These are phyloP conservation scores for Mormyrus lacerda DNA, from an alignment of 2,113 vertebrate genomes.

Conservation along the genomic window DNA sequence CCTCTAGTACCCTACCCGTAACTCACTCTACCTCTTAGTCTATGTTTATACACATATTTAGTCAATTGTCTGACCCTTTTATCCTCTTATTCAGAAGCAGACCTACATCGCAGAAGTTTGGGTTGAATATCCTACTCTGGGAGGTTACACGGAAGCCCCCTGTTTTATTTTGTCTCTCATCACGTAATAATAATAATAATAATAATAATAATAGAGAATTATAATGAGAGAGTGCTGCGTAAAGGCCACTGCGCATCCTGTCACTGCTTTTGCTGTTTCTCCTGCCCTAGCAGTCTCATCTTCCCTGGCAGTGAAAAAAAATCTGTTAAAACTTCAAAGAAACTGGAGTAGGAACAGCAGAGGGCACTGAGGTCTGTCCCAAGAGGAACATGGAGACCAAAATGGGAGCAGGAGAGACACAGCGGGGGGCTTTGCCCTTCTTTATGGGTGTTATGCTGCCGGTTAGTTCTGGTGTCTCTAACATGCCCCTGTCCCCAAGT, in stretches of 20 bases:
- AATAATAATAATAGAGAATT: background rate
- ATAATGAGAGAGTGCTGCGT: background rate
- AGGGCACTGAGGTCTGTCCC: background rate
- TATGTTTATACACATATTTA: background rate
- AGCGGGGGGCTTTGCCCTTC: too few relatives aligned
- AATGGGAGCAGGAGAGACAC: background rate
- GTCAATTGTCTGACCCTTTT: background rate
- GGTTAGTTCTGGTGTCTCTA: too few relatives aligned
- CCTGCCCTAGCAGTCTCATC: background rate
- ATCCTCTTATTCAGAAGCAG: background rate
- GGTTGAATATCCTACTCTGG: background rate
- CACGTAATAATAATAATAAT: background rate
- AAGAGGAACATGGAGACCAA: background rate
- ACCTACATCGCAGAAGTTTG: background rate
- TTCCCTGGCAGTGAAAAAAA: background rate
- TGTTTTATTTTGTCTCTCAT: background rate
- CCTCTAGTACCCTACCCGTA: too few relatives aligned
- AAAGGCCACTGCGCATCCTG: background rate
- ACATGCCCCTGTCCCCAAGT: background rate
- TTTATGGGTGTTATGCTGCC: too few relatives aligned
- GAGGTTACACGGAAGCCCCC: background rate
- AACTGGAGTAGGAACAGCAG: background rate
- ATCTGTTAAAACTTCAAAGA: background rate
- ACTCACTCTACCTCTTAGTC: too few relatives aligned
- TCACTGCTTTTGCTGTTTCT: background rate